These are phyloP conservation scores for Plumapathes pennacea DNA, from an alignment of 92 coral and sea anemone genomes.

Conservation along the genomic window DNA sequence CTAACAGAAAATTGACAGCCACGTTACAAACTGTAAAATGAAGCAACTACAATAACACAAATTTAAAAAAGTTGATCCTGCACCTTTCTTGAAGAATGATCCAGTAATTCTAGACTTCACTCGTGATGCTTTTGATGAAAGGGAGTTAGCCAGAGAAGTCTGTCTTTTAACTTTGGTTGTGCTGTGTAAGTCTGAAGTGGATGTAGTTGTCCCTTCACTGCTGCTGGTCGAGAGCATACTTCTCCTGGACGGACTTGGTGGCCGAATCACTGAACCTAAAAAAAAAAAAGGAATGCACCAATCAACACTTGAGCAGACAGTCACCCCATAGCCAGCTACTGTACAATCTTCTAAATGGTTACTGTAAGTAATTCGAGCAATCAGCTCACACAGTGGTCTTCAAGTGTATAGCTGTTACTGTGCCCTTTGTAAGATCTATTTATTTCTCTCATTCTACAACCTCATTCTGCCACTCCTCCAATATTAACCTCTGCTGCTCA, in stretches of 20 bases:
- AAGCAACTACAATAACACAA: no score
- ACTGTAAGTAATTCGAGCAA: no score
- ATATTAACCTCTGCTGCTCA: no score
- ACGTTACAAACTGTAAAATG: no score
- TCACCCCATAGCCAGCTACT: no score
- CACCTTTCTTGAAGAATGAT: conserved; percentile 82
- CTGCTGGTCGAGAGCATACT: conserved; percentile 19
- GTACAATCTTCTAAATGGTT: no score
- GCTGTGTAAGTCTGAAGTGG: conserved; percentile 57
- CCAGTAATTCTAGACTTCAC: conserved; percentile 75
- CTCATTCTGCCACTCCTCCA: no score
- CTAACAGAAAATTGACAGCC: no score
- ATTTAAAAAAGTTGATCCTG: no score
- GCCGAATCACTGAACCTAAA: conserved; percentile 5
- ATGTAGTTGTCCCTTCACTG: conserved; percentile 37
- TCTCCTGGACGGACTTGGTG: background rate
- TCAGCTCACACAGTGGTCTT: background rate
- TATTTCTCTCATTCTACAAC: no score
- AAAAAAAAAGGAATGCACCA: background rate
- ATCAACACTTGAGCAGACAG: no score
- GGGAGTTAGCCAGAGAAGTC: conserved; percentile 64
- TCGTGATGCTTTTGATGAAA: conserved; percentile 72
- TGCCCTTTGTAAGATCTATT: no score
- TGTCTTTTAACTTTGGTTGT: conserved; percentile 67
- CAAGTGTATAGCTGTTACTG: background rate